These are phyloP conservation scores for Numenius arquata DNA, from an alignment of 2,113 vertebrate species.

Conservation along the genomic window DNA sequence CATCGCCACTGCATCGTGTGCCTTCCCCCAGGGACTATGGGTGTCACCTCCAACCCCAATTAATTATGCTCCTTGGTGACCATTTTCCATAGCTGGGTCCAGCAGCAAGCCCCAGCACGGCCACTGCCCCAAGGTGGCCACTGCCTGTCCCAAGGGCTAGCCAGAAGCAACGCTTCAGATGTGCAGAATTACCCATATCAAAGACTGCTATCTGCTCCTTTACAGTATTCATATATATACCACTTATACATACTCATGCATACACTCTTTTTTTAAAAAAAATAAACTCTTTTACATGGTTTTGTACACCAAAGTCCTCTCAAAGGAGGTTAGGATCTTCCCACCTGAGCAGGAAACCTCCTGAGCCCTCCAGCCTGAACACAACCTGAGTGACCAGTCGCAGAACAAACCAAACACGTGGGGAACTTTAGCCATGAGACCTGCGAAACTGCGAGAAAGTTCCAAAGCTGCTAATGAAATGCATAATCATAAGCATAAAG, in stretches of 20 bases:
- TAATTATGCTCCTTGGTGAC: accelerated
- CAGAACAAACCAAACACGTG: accelerated
- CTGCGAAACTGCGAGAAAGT: neutral
- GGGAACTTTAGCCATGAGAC: neutral
- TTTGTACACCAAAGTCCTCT: accelerated
- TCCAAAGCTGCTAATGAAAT: neutral
- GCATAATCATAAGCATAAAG: neutral
- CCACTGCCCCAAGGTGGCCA: neutral
- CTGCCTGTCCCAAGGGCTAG: neutral
- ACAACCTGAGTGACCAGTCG: accelerated
- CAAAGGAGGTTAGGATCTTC: accelerated
- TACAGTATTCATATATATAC: no score
- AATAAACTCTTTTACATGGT: neutral
- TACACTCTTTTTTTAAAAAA: no score
- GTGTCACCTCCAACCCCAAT: neutral
- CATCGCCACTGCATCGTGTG: accelerated
- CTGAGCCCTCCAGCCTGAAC: neutral
- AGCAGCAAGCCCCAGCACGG: neutral
- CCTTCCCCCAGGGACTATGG: neutral
- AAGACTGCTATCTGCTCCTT: neutral
- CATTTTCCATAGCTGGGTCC: accelerated
- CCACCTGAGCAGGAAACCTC: neutral
- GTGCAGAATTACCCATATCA: neutral
- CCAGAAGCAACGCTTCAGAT: neutral
- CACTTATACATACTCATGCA: accelerated